phyloP scores from a whole-genome alignment of 2,888 invertebrate genomes.

The Cyclophora punctaria region DNA sequence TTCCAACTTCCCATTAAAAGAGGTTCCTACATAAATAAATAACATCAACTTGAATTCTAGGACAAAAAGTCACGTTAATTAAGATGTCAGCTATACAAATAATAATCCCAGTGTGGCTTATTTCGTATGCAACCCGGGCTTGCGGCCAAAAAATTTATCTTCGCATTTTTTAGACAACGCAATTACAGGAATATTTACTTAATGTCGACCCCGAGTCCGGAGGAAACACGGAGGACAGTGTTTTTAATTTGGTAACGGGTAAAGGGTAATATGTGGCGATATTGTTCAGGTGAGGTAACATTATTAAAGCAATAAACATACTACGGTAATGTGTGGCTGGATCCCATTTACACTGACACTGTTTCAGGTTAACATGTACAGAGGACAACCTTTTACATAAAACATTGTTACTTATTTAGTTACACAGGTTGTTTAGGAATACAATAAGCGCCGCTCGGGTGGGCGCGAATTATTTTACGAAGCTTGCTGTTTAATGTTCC shows the following conservation, averaged over 20 bases:
- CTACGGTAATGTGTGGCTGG: conserved; percentile 16
- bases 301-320: conserved; percentile 30
- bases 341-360: conserved; percentile 12
- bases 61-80: conserved; percentile 64
- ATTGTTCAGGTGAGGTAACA: conserved; percentile 19
- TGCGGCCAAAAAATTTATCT: conserved; percentile 56
- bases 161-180: conserved; percentile 58
- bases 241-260: conserved; percentile 36
- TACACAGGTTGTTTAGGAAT: too few species aligned
- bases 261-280: conserved; percentile 17
- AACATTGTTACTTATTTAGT: not conserved
- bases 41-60: conserved; percentile 7
- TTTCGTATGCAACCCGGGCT: conserved; percentile 58
- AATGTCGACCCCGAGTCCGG: conserved; percentile 37
- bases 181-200: conserved; percentile 67
- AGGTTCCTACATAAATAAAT: too few species aligned
- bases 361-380: not conserved
- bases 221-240: conserved; percentile 39
- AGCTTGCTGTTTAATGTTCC: too few species aligned
- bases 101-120: conserved; percentile 61
- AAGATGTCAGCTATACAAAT: conserved; percentile 67
- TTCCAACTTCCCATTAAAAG: too few species aligned
- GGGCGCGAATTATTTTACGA: too few species aligned
- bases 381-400: not conserved
- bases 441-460: too few species aligned